Conservation (phyloP, 2,888 invertebrate species). For the Troilus luridus region DNA sequence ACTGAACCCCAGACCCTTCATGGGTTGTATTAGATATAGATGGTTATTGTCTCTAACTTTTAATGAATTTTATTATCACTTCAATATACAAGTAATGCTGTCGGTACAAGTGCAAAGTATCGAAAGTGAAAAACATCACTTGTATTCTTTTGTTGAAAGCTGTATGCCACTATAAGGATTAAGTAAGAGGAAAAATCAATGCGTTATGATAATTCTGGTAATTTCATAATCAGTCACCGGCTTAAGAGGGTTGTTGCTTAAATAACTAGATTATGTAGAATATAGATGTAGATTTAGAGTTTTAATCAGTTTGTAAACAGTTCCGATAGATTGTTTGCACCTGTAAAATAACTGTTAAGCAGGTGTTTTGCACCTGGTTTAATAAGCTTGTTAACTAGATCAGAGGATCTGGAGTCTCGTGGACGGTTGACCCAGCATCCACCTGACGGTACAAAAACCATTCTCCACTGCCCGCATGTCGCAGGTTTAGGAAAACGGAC, state of each 20-base stretch:
- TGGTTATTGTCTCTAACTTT: no score
- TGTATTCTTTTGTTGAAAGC: no score
- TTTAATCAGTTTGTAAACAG: not conserved
- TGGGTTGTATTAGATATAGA: no score
- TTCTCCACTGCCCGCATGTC: constrained; percentile 43
- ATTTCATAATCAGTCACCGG: not conserved
- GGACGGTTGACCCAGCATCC: not conserved
- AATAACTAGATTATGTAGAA: no score
- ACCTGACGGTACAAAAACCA: constrained; percentile 49
- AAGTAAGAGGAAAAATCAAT: not conserved
- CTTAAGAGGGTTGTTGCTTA: not conserved
- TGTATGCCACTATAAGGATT: no score
- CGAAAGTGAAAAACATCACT: no score
- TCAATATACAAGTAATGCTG: no score
- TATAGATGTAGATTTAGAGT: no score
- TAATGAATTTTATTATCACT: no score
- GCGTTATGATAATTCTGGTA: not conserved
- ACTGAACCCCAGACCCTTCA: no score
- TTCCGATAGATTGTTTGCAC: not conserved
- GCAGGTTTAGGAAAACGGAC: not conserved
- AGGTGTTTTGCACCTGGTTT: constrained; percentile 22
- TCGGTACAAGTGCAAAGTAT: no score
- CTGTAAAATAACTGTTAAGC: not conserved
- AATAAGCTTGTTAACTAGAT: not conserved
- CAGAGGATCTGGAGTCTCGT: not conserved